These are phyloP conservation scores for Bembecia ichneumoniformis DNA, from an alignment of 2,888 invertebrate species.

Conservation along the genomic window DNA sequence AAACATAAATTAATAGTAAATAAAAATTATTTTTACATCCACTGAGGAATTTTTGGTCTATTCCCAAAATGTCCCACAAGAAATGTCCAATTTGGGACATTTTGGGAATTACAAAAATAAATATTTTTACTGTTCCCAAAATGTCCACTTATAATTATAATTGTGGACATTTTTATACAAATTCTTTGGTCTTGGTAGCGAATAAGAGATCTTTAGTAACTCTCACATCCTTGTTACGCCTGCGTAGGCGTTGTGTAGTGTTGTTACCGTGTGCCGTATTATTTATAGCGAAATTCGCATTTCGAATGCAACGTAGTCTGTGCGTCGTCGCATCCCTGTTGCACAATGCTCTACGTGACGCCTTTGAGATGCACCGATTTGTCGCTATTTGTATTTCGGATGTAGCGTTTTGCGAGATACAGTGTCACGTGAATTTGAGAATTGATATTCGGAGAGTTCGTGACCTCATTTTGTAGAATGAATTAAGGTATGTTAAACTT, in stretches of 20 bases:
- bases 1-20: too few relatives aligned
- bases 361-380: constrained; percentile 41
- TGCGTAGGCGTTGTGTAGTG: constrained; percentile 15
- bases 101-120: too few relatives aligned
- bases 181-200: too few relatives aligned
- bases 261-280: constrained; percentile 12
- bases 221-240: constrained; percentile 14
- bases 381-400: constrained; percentile 8
- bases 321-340: constrained; percentile 31
- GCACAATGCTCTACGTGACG: constrained; percentile 31
- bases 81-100: too few relatives aligned
- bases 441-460: not conserved
- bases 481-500: too few relatives aligned
- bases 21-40: too few relatives aligned
- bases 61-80: too few relatives aligned
- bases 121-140: too few relatives aligned
- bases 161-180: too few relatives aligned
- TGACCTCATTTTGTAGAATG: not conserved
- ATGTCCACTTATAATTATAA: too few relatives aligned
- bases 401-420: not conserved
- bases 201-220: not conserved
- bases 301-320: constrained; percentile 23
- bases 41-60: too few relatives aligned
- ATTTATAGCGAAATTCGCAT: constrained; percentile 16
- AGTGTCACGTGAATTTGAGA: not conserved